Base-by-base conservation (phyloP, 2,888 invertebrate species). In the Actias luna region DNA sequence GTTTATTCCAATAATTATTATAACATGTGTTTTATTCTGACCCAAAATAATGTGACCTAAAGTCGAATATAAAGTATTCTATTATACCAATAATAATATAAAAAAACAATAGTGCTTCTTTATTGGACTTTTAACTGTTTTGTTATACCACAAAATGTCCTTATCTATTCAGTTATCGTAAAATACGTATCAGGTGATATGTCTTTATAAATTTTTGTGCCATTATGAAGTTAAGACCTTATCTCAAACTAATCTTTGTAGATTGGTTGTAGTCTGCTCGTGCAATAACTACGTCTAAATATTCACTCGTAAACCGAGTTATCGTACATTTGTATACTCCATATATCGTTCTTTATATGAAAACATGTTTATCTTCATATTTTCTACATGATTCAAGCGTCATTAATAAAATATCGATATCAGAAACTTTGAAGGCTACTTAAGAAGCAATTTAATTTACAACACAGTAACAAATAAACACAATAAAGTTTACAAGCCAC, bases 401-500 rank as follows among this genome's bases (percentile, higher is more conserved):
- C 25, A 22, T 46, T 46, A 46, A 46, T 46, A 22, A 50, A 10
- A 50, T 22, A 46, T 50, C 8, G 12, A 50, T 50, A 55, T 29
- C 16, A 16, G n/a, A 55, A 22, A 29, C 4, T 29, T 29, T 55
- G n/a, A 55, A 55, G 29, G 55, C 29, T 55, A 55, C 55, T 55
- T 27, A 29, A 29, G 55, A 55, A 55, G 55, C 55, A 16, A 55
- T 29, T 55, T n/a, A 27, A 29, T 55, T 55, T 55, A 55, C 55
- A 55, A 55, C 29, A 18, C 55, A 16, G 55, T 55, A 55, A 55
- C 55, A 55, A 55, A 55, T 55, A 55, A 29, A 55, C 18, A 55
- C 29, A 55, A 55, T 55, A 55, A 29, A 27, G 16, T 55, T 55
- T 55, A 29, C 55, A 55, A 55, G 29, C 55, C 16, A 71, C 71